Evolutionary conservation across 2,113 vertebrate species (phyloP), one percentile per base, ranked within the genome.

Genomic region (Upupa epops): DNA sequence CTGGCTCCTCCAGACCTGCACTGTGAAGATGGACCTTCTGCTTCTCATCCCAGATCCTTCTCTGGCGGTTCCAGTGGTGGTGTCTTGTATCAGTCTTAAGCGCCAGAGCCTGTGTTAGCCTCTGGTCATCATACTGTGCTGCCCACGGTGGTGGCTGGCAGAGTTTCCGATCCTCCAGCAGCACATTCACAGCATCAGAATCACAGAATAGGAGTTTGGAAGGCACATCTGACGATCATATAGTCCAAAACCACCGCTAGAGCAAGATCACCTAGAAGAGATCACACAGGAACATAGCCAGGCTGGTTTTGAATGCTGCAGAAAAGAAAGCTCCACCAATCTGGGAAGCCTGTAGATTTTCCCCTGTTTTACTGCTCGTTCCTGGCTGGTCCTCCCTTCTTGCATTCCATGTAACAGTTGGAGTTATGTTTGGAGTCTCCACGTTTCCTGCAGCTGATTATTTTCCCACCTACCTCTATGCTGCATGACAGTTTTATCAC

Each of bases 321-420:
- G 40, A 42, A 42, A 42, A 42, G 40, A 42, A 42, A 15, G 40
- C 11, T 42, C 40, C 40, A 42, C n/a, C 40, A 42, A 42, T 42
- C 40, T 42, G 11, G 15, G 40, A 11, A 42, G 40, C 40, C 40
- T 42, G 40, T 11, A 42, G 11, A 42, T 42, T 42, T 42, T 42
- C 40, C 40, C 49, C 24, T 82, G 5, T 80, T 51, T 83, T 28
- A 78, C 20, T 61, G 5, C 32, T 61, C 28, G 28, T 65, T 78
- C n/a, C 9, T 77, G 15, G 17, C 21, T 20, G 0, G 0, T 60
- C 56, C 54, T 71, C 29, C 3, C 11, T 75, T 26, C 31, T 68
- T 56, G 26, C 13, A 26, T 61, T 71, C 28, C 40, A 0, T 75
- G 9, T 31, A 60, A 42, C 64, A 17, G 34, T 52, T 37, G 17